Conservation (phyloP, 92 coral and sea anemone genomes). For the Palythoa grandiflora region DNA sequence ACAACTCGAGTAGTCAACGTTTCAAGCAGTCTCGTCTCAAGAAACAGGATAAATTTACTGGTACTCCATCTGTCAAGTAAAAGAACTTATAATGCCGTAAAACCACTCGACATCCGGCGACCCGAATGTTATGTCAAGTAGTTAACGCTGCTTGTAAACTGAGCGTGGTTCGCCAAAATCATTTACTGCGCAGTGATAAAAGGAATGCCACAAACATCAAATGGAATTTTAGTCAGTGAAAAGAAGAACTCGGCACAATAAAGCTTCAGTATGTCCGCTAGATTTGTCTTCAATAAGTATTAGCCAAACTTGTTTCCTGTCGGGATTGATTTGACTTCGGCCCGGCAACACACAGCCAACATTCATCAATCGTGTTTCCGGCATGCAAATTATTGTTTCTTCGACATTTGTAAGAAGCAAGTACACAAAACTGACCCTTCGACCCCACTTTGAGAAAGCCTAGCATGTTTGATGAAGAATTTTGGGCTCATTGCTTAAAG, state of each 20-base stretch:
- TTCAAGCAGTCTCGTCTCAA: background rate
- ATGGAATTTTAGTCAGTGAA: constrained; percentile 33
- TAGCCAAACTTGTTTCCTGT: constrained; percentile 60
- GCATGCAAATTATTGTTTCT: constrained; percentile 76
- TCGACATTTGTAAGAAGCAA: constrained; percentile 60
- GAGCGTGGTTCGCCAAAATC: constrained; percentile 24
- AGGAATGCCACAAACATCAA: constrained; percentile 21
- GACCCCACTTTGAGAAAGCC: constrained; percentile 76
- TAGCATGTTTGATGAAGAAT: constrained; percentile 72
- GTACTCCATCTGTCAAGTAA: constrained; percentile 3
- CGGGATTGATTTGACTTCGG: constrained; percentile 54
- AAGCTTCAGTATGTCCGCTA: constrained; percentile 42
- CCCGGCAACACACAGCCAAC: constrained; percentile 28
- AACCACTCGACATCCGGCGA: constrained; percentile 30
- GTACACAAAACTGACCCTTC: constrained; percentile 89
- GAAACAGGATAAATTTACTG: background rate
- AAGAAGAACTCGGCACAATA: constrained; percentile 57
- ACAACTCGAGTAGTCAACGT: background rate
- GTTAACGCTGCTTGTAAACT: background rate
- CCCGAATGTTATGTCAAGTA: constrained; percentile 26
- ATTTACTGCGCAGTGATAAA: constrained; percentile 11
- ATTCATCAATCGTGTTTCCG: constrained; percentile 75
- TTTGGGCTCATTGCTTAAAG: constrained; percentile 55
- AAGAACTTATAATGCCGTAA: background rate
- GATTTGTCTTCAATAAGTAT: constrained; percentile 40